These are phyloP conservation scores for Phalacrocorax aristotelis DNA, from an alignment of 2,113 vertebrate species.

Conservation along the genomic window DNA sequence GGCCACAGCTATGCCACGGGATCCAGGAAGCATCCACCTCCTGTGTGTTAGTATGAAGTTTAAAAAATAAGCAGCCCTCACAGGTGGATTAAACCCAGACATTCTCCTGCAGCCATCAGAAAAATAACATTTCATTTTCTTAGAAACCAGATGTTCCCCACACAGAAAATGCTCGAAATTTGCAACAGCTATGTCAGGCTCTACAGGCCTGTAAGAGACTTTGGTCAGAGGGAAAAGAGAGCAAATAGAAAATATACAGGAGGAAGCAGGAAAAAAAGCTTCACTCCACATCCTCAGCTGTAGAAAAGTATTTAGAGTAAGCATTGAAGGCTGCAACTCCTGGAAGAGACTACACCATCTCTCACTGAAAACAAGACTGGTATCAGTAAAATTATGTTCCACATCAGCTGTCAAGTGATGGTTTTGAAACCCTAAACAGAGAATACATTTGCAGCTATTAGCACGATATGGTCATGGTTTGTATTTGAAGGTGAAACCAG, in stretches of 20 bases:
- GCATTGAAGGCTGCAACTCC: not conserved
- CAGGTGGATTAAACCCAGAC: conserved; percentile 35
- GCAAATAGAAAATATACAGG: not conserved
- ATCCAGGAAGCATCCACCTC: conserved; percentile 13
- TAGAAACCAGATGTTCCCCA: conserved; percentile 24
- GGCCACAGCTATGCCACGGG: not conserved
- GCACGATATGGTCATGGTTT: conserved; percentile 54
- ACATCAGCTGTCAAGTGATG: conserved; percentile 27
- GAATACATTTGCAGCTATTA: conserved; percentile 62
- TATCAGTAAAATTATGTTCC: conserved; percentile 16
- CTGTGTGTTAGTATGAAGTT: not conserved
- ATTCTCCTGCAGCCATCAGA: not conserved
- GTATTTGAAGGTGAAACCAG: conserved; percentile 64
- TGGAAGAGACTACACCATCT: not conserved
- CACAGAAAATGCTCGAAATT: not conserved
- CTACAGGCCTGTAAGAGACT: not conserved
- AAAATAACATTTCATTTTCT: not conserved
- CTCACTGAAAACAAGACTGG: not conserved
- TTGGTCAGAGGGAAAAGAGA: not conserved
- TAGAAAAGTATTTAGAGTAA: not conserved
- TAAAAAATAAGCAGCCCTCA: conserved; percentile 48
- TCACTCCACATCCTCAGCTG: not conserved
- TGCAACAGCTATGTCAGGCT: not conserved
- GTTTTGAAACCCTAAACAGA: conserved; percentile 44
- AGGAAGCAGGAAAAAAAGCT: not conserved